Conservation (phyloP, 2,797 vertebrate species). For the Hippopotamyrus pictus region DNA sequence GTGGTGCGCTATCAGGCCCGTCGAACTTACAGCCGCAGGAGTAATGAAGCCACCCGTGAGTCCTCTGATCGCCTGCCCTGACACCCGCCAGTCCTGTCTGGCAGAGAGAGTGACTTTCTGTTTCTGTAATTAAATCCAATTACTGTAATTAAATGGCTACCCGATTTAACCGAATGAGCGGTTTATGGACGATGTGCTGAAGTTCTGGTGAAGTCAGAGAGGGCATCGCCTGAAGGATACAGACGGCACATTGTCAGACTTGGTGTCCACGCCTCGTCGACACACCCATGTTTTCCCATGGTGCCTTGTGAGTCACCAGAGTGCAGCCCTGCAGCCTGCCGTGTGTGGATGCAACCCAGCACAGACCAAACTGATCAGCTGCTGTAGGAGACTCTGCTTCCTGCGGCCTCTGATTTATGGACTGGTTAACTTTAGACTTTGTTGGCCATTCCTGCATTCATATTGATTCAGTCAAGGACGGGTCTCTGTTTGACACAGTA, state of each 20-base stretch:
- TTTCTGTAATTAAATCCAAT: neutral
- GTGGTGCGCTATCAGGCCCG: conserved; percentile 80
- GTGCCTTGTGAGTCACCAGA: neutral
- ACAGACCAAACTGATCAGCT: neutral
- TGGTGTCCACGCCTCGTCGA: neutral
- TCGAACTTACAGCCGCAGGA: conserved; percentile 82
- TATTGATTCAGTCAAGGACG: neutral
- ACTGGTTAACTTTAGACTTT: neutral
- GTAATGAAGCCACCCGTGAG: conserved; percentile 82
- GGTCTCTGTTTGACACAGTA: neutral
- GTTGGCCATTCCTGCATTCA: neutral
- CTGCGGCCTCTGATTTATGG: neutral
- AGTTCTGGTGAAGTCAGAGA: neutral
- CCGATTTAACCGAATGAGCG: neutral
- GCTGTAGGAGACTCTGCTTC: neutral
- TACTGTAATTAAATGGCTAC: neutral
- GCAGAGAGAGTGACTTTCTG: neutral
- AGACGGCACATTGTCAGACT: neutral
- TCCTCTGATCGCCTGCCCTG: conserved; percentile 27
- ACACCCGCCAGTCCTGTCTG: neutral
- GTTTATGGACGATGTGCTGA: neutral
- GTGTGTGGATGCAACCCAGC: neutral
- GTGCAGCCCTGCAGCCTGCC: neutral
- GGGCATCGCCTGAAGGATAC: neutral
- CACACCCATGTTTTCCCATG: neutral